Base-by-base conservation (phyloP, 2,113 vertebrate genomes). In the Hemibagrus wyckioides region DNA sequence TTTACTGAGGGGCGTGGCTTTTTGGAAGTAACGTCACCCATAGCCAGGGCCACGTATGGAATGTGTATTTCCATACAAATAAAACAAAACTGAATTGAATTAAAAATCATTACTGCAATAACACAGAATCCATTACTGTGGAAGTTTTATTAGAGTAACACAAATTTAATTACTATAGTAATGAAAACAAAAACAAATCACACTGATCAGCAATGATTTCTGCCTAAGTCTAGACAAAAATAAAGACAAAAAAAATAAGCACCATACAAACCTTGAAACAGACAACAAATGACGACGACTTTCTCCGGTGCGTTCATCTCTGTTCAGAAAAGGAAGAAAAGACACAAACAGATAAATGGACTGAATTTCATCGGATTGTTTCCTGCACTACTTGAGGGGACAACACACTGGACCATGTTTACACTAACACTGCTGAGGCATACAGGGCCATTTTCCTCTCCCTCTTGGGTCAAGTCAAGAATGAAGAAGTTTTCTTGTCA, bases 221-320 rank as follows among this genome's bases (percentile, higher is more conserved):
- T n/a, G n/a, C n/a, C n/a, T n/a, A n/a, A 48, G 2, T 48, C 44
- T 48, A 48, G 56, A 57, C 33, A 71, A 73, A 41, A 41, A 17
- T 33, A 36, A 2, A 36, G 14, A 73, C 1, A 73, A 8, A 41
- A 19, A 73, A 76, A 77, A 77, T 30, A 79, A 79, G 13, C 25
- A 56, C 19, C 4, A 5, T 3, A 82, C 81, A 65, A 65, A 82
- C 81, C 81, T 48, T 65, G 57, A 82, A 82, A 21, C 7, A 82
- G 36, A 50, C 36, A 82, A n/a, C 1, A 82, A 48, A 82, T 28
- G 36, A 30, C 28, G 56, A n/a, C 2, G 39, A 82, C 25, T 44
- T 63, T 82, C 41, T 10, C 3, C 23, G 28, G 2, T 33, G 28
- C 33, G 25, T n/a, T 83, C 76, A 69, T 80, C 30, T 80, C 52